A percentile compares a stretch with the other conserved stretches of the same genome.
Conservation (phyloP, 2,797 vertebrate genomes). For the Crocidura indochinensis region DNA sequence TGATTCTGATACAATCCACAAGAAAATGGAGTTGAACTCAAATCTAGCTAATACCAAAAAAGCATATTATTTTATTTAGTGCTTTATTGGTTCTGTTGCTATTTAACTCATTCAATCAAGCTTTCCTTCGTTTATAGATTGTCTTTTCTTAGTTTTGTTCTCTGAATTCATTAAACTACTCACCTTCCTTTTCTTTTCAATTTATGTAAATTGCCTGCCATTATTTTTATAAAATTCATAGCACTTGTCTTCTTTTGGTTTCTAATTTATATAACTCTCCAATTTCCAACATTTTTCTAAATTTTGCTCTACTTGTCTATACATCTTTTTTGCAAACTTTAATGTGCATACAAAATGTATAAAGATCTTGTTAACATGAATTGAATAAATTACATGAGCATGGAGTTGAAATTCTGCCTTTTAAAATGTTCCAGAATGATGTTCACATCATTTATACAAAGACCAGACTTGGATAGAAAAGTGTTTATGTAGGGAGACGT, state of each 20-base stretch:
- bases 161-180: conserved; percentile 42
- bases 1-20: background rate
- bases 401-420: background rate
- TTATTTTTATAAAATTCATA: conserved; percentile 46
- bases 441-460: background rate
- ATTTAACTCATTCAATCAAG: background rate
- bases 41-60: background rate
- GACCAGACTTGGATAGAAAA: background rate
- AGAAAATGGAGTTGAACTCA: background rate
- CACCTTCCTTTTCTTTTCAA: conserved; percentile 1
- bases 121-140: background rate
- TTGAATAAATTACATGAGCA: background rate
- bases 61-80: background rate
- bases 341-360: background rate
- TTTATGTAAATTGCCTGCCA: conserved; percentile 8
- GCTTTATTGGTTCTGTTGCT: background rate
- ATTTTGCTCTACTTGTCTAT: background rate
- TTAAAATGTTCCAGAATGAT: background rate
- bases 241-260: conserved; percentile 19
- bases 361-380: conserved; percentile 5
- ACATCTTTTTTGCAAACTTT: background rate
- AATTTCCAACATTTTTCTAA: conserved; percentile 26
- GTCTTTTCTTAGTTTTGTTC: background rate
- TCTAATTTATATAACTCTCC: conserved; percentile 23
- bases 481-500: background rate